Evolutionary conservation across 2,113 vertebrate genomes (phyloP).

Genomic region (Maccullochella peelii): DNA sequence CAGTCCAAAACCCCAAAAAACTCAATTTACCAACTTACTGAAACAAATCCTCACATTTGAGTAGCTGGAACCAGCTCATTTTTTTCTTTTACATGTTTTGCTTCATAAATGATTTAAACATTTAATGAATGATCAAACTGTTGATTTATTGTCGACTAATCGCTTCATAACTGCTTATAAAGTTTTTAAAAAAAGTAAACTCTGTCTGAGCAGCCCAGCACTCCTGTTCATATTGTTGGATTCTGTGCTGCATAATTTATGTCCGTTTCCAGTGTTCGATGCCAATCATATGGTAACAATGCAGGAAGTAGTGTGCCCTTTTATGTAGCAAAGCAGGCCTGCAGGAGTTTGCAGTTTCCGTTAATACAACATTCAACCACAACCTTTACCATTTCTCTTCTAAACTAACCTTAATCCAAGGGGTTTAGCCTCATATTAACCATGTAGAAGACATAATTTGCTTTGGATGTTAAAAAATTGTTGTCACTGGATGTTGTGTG

Average conservation of each 20-base stretch:
- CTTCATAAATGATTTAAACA: neutral
- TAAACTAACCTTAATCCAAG: neutral
- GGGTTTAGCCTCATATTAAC: neutral
- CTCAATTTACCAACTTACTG: slow-evolving; percentile 5
- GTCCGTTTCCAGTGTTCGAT: neutral
- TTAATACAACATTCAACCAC: neutral
- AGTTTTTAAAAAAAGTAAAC: neutral
- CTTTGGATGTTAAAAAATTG: neutral
- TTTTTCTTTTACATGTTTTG: neutral
- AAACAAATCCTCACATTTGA: neutral
- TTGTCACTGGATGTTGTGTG: neutral
- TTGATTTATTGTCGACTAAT: neutral
- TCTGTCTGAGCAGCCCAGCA: neutral
- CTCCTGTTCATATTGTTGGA: neutral
- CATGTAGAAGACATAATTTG: neutral
- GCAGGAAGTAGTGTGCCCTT: neutral
- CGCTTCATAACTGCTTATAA: neutral
- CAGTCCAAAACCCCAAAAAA: neutral
- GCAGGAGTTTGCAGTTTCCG: neutral
- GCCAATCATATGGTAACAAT: neutral
- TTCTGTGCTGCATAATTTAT: slow-evolving; percentile 13
- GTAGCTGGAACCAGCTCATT: neutral
- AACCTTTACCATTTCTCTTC: too few relatives aligned
- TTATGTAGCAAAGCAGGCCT: neutral
- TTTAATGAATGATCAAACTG: neutral